These are phyloP conservation scores for Oxyscelio sp. DNA, from an alignment of 2,888 invertebrate species.

Conservation along the genomic window DNA sequence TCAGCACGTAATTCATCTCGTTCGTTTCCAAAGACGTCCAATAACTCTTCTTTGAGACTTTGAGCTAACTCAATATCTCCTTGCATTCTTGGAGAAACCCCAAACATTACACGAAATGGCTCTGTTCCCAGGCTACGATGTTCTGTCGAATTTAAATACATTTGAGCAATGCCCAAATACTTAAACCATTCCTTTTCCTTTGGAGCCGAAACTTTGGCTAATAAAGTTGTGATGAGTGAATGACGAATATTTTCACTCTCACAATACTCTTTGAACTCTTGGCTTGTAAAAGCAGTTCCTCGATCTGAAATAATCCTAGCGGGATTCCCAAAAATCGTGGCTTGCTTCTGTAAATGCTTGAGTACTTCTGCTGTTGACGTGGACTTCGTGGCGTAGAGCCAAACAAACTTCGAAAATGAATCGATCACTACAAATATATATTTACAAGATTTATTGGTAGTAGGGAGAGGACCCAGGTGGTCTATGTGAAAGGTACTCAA, in stretches of 20 bases:
- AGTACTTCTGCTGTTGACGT: constrained; percentile 5
- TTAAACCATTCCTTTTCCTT: constrained; percentile 73
- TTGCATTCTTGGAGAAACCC: constrained; percentile 13
- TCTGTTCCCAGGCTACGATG: constrained; percentile 72
- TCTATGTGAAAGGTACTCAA: not conserved
- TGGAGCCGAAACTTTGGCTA: constrained; percentile 67
- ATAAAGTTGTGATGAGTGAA: constrained; percentile 47
- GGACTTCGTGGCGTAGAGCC: constrained; percentile 7
- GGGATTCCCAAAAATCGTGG: constrained; percentile 6
- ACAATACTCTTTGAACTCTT: constrained; percentile 12
- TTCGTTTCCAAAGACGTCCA: constrained; percentile 14
- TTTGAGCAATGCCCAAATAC: constrained; percentile 65
- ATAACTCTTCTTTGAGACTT: not conserved
- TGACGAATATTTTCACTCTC: constrained; percentile 15
- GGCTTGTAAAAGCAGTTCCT: constrained; percentile 3
- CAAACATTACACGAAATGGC: constrained; percentile 74
- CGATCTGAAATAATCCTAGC: constrained; percentile 4
- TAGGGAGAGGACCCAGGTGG: constrained; percentile 6
- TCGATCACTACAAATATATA: not conserved
- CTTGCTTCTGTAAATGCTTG: constrained; percentile 1
- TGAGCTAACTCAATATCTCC: too few species aligned
- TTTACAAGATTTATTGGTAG: not conserved
- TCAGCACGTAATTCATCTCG: constrained; percentile 24
- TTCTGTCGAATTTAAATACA: constrained; percentile 61
- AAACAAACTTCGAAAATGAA: constrained; percentile 11